Conservation (phyloP, 2,113 vertebrate genomes). For the Coryphaenoides rupestris region DNA sequence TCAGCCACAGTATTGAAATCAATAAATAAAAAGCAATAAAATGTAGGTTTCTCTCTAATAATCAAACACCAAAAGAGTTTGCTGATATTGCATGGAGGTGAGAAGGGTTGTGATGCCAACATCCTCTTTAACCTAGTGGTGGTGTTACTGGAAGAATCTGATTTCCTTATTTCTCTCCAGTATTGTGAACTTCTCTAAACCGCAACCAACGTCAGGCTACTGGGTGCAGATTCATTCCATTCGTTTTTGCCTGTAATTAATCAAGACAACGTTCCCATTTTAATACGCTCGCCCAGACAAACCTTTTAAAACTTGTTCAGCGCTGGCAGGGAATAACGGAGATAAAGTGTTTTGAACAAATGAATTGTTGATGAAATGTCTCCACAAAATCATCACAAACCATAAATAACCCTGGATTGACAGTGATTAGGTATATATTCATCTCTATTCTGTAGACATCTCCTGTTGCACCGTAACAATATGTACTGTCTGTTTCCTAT, state of each 20-base stretch:
- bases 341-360: conserved; percentile 18
- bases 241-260: no score
- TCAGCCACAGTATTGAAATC: neutral
- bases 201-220: neutral
- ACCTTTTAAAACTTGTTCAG: no score
- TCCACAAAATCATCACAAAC: conserved; percentile 8
- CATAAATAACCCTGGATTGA: conserved; percentile 4
- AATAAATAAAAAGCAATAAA: no score
- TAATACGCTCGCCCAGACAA: no score
- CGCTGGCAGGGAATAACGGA: no score
- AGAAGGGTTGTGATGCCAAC: conserved; percentile 50
- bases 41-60: neutral
- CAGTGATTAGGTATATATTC: conserved; percentile 36
- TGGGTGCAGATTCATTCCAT: no score
- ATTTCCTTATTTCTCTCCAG: conserved; percentile 36
- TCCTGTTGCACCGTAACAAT: conserved; percentile 12
- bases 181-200: neutral
- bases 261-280: no score
- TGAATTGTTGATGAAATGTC: conserved; percentile 33
- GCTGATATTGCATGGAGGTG: conserved; percentile 11
- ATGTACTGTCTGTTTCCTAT: conserved; percentile 11
- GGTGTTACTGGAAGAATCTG: conserved; percentile 15
- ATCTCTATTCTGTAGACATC: conserved; percentile 14
- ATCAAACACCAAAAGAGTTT: neutral
- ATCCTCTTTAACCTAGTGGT: conserved; percentile 49